A percentile compares a stretch with the other conserved stretches of the same genome.
Evolutionary conservation across 1,140 invertebrate species (phyloP).

Genomic region (Megalopta genalis): DNA sequence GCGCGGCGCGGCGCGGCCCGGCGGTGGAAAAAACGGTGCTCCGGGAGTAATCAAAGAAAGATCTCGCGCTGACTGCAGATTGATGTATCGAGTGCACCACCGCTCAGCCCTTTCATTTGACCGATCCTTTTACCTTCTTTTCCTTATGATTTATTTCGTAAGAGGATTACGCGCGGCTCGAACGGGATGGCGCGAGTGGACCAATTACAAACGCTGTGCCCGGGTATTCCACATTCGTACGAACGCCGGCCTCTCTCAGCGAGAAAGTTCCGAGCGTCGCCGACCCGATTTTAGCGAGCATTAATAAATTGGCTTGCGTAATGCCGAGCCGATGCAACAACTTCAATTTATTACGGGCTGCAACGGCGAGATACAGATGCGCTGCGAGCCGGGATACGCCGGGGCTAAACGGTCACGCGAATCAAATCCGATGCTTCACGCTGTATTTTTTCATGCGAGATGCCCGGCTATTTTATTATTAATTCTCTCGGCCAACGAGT

Average conservation of each 20-base stretch:
- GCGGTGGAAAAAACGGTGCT: neutral
- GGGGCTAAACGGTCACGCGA: neutral
- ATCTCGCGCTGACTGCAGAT: conserved; percentile 39
- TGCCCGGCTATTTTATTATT: too few relatives aligned
- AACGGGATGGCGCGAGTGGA: neutral
- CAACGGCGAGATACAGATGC: neutral
- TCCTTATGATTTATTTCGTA: conserved; percentile 43
- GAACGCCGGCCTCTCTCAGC: neutral
- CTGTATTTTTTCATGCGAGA: neutral
- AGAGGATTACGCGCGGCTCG: conserved; percentile 14
- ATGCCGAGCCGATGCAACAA: neutral
- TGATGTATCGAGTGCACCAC: conserved; percentile 36
- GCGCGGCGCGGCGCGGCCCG: too few relatives aligned
- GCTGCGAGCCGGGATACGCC: neutral
- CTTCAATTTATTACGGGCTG: conserved; percentile 1
- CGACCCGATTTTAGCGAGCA: conserved; percentile 35
- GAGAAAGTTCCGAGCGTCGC: conserved; percentile 25
- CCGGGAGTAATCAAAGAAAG: conserved; percentile 38
- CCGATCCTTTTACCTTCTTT: conserved; percentile 41
- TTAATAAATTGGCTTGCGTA: conserved; percentile 44
- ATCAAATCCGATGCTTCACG: neutral
- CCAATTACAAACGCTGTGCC: conserved; percentile 33
- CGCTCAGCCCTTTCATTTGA: conserved; percentile 20
- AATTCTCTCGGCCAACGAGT: too few relatives aligned
- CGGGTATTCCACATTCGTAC: conserved; percentile 35